These are phyloP conservation scores for Lasius platythorax DNA, from an alignment of 2,888 invertebrate genomes.

Conservation along the genomic window DNA sequence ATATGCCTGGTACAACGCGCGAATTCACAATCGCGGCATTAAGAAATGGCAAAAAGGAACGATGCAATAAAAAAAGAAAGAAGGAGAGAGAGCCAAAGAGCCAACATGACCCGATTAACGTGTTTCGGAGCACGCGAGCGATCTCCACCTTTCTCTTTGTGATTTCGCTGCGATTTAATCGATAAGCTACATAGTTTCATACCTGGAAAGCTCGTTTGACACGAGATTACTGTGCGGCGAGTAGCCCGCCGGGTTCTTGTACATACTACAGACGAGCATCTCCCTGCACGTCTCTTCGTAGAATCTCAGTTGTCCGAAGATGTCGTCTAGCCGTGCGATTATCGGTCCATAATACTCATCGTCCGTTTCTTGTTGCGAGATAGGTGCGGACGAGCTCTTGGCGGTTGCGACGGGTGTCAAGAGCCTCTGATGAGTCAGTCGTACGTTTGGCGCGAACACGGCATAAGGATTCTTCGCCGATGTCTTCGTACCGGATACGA, in stretches of 20 bases:
- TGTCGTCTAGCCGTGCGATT: constrained; percentile 92
- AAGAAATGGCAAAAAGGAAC: neutral
- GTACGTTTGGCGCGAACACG: constrained; percentile 56
- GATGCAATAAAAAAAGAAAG: constrained; percentile 41
- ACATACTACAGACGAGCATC: constrained; percentile 93
- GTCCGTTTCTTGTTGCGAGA: constrained; percentile 79
- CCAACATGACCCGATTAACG: constrained; percentile 80
- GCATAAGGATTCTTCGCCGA: constrained; percentile 65
- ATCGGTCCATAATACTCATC: constrained; percentile 92
- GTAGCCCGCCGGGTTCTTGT: constrained; percentile 93
- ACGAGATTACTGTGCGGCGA: constrained; percentile 95
- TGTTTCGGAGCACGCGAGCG: constrained; percentile 75
- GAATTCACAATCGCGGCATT: constrained; percentile 1
- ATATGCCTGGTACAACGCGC: neutral
- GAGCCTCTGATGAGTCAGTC: constrained; percentile 58
- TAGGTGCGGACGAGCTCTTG: constrained; percentile 45
- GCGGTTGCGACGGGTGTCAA: constrained; percentile 46
- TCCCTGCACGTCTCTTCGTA: constrained; percentile 92
- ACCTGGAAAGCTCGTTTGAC: constrained; percentile 96
- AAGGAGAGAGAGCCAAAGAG: constrained; percentile 36
- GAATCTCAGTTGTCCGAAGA: constrained; percentile 91
- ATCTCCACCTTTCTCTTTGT: constrained; percentile 83
- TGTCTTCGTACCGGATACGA: constrained; percentile 55
- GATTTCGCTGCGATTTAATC: constrained; percentile 70
- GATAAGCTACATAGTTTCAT: constrained; percentile 57